Conservation (phyloP, 1,140 invertebrate species). For the Drosophila ananassae region DNA sequence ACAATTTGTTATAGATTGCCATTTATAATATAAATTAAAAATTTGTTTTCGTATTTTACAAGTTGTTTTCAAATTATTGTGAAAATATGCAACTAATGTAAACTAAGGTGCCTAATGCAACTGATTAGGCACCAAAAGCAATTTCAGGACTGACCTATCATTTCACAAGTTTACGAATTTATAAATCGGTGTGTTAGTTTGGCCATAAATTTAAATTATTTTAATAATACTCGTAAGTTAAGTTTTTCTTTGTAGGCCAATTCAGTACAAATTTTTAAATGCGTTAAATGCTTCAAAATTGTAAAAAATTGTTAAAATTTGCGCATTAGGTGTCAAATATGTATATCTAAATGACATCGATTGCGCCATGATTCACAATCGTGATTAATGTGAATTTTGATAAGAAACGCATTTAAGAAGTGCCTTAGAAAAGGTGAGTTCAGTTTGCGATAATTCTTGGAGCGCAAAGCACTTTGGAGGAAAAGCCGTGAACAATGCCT, state of each 20-base stretch:
- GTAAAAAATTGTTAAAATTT: too few relatives aligned
- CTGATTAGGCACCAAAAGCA: not conserved
- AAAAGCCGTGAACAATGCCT: not conserved
- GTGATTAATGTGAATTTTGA: conserved; percentile 1
- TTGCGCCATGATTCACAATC: conserved; percentile 17
- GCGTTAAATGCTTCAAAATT: too few relatives aligned
- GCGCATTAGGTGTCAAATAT: not conserved
- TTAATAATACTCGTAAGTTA: too few relatives aligned
- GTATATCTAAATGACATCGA: not conserved
- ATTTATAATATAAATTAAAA: conserved; percentile 40
- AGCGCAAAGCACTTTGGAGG: not conserved
- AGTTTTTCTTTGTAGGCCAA: too few relatives aligned
- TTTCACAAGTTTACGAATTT: too few relatives aligned
- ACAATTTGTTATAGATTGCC: conserved; percentile 34
- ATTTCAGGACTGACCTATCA: too few relatives aligned
- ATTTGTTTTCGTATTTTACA: not conserved
- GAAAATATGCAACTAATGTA: too few relatives aligned
- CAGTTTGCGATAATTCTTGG: not conserved
- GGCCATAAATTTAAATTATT: too few relatives aligned
- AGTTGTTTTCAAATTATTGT: not conserved
- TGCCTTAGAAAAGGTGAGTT: not conserved
- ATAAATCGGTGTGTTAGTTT: too few relatives aligned
- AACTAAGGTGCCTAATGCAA: too few relatives aligned
- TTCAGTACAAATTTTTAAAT: too few relatives aligned
- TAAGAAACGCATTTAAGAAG: not conserved